Evolutionary conservation across 2,888 invertebrate genomes (phyloP).

Genomic region (Drosophila emarginata): DNA sequence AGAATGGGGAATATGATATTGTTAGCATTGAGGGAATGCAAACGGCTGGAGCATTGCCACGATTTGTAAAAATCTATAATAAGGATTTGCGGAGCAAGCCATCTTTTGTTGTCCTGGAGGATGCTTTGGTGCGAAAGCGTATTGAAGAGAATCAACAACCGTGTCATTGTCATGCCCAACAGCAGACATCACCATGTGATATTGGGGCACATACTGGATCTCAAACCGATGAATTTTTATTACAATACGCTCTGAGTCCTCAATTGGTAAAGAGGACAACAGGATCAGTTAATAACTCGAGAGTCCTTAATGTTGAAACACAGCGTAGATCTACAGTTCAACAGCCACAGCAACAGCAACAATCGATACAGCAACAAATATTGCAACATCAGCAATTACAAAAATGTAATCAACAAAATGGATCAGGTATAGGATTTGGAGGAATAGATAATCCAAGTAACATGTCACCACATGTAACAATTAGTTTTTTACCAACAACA

Average conservation of each 20-base stretch:
- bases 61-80: conserved; percentile 42
- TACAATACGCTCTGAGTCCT: background rate
- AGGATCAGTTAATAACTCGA: background rate
- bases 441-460: background rate
- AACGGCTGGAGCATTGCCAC: background rate
- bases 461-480: conserved; percentile 38
- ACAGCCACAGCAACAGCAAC: background rate
- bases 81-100: conserved; percentile 43
- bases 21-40: conserved; percentile 21
- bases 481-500: conserved; percentile 44
- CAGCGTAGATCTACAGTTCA: background rate
- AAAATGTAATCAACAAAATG: background rate
- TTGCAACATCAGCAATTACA: background rate
- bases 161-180: conserved; percentile 15
- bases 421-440: background rate
- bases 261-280: background rate
- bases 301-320: background rate
- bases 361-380: background rate
- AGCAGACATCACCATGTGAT: conserved; percentile 37
- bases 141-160: conserved; percentile 29
- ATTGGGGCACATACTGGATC: conserved; percentile 35
- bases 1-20: background rate
- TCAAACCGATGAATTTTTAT: conserved; percentile 46
- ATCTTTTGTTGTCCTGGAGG: conserved; percentile 58
- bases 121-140: conserved; percentile 29